Evolutionary conservation across 2,113 vertebrate genomes (phyloP), one percentile per base, ranked within the genome.

Genomic region (Alethe diademata): DNA sequence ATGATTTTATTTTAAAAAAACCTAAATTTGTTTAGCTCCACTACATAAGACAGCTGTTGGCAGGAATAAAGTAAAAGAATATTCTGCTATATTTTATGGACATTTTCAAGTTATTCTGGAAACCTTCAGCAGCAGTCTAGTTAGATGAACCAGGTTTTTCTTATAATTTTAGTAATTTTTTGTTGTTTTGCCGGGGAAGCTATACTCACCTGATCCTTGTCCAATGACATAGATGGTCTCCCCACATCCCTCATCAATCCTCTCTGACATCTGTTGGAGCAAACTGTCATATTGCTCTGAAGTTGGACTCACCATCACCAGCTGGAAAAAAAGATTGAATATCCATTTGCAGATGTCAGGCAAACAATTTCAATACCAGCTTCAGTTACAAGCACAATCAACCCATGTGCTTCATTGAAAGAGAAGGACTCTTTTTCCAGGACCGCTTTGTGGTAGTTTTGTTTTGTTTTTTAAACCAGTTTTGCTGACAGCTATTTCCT

Each of bases 211-310:
- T 98, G 99, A 99, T 94, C 99, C 99, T 98, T 99, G 99, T 57
- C 99, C 99, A 92, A 99, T 98, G 95, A 99, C 99, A 92, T 99
- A 99, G 97, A 99, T 99, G 93, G 99, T 99, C 97, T 99, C 99
- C 79, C 99, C 99, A 73, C 99, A 99, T 42, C 99, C 99, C 96
- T 99, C 99, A 38, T 99, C 99, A 98, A 99, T 99, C 71, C 99
- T 98, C 95, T 99, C 99, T 79, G 98, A 98, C 92, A 99, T 98
- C 97, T 99, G 99, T 72, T 97, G 98, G 38, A 99, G 98, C 92
- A 99, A 98, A n/a, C 98, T 99, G 97, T 99, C 99, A 92, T 99
- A 99, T 95, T 99, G 99, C 97, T 99, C 99, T 89, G 99, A 98
- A 43, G 98, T 99, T 36, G 99, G 99, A 86, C 99, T 99, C 88